Conservation (phyloP, 2,888 invertebrate species). For the Chironomus tentans region DNA sequence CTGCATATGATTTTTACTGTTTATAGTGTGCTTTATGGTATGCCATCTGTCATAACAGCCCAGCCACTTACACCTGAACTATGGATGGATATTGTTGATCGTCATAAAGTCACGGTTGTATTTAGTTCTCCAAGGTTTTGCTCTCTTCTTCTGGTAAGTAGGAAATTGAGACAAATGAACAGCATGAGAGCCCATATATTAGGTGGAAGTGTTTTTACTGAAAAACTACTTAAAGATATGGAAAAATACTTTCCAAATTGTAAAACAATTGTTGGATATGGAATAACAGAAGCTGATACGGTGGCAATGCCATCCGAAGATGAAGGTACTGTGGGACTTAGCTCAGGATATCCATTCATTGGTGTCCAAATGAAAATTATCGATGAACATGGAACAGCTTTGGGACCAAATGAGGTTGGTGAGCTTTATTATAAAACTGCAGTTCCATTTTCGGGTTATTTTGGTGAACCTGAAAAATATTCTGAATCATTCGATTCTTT, state of each 20-base stretch:
- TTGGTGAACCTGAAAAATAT: background rate
- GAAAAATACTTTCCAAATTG: no score
- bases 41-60: background rate
- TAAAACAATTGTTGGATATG: background rate
- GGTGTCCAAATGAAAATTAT: background rate
- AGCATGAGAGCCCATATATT: no score
- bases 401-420: background rate
- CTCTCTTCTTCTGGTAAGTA: no score
- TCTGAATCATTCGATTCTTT: background rate
- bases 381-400: background rate
- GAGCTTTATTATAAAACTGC: background rate
- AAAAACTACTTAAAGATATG: no score
- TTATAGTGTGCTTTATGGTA: background rate
- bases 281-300: background rate
- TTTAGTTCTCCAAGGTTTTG: background rate
- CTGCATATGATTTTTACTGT: background rate
- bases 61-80: background rate
- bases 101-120: background rate
- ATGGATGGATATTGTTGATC: background rate
- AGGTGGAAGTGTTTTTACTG: background rate
- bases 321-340: background rate
- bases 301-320: background rate
- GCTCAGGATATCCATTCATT: background rate
- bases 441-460: background rate
- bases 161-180: no score